phyloP scores from a whole-genome alignment of 2,888 invertebrate genomes.

The Lycia hirtaria region DNA sequence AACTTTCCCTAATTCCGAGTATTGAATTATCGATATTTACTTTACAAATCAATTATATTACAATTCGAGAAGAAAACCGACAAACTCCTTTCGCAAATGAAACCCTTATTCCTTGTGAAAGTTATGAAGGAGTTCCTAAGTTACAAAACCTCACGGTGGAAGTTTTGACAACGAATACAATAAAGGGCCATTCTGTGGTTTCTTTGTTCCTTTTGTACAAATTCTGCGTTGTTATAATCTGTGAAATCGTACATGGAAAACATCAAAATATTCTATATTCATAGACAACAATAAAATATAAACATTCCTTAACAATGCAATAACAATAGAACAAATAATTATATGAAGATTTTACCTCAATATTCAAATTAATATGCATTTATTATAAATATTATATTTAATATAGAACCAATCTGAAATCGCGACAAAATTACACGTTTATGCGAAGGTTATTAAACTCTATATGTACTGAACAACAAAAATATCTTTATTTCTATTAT shows the following conservation, averaged over 20 bases:
- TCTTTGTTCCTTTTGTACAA: not conserved
- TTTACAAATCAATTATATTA: conserved; percentile 16
- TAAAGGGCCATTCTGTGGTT: conserved; percentile 15
- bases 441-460: too few relatives aligned
- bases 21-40: conserved; percentile 4
- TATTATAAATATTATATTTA: too few relatives aligned
- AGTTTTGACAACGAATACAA: conserved; percentile 13
- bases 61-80: conserved; percentile 11
- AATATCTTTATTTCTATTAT: too few relatives aligned
- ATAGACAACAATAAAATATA: too few relatives aligned
- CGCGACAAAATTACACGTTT: too few relatives aligned
- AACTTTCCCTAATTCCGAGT: conserved; percentile 36
- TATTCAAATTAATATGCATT: too few relatives aligned
- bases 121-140: conserved; percentile 14
- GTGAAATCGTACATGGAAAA: not conserved
- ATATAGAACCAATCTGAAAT: too few relatives aligned
- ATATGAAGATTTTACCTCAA: too few relatives aligned
- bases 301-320: too few relatives aligned
- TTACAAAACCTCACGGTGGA: conserved; percentile 6
- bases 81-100: conserved; percentile 8
- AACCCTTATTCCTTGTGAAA: conserved; percentile 12
- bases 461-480: too few relatives aligned
- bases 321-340: too few relatives aligned
- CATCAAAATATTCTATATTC: not conserved
- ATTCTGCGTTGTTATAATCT: not conserved